A percentile compares a stretch with the other conserved stretches of the same genome.
Evolutionary conservation across 2,113 vertebrate genomes (phyloP).

Genomic region (Oenanthe oenanthe): DNA sequence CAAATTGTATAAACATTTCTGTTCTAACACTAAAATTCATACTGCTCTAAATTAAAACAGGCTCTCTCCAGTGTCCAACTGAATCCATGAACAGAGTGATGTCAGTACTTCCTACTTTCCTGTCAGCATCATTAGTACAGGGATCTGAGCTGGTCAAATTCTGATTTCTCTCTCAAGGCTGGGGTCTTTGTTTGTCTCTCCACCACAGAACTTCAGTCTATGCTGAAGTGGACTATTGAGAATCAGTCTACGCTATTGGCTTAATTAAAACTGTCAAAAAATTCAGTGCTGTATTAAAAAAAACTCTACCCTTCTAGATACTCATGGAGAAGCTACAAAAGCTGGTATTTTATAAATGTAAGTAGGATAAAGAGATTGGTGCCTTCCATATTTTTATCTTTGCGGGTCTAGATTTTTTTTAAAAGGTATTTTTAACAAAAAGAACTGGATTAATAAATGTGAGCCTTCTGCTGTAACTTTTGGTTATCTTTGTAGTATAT

Average conservation of each 20-base stretch:
- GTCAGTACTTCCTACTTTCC: neutral
- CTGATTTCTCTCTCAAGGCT: neutral
- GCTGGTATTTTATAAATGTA: neutral
- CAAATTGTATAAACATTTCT: neutral
- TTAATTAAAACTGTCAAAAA: slow-evolving; percentile 6
- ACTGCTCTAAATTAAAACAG: neutral
- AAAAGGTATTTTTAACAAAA: neutral
- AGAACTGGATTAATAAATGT: neutral
- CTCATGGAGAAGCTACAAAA: neutral
- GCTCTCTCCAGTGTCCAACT: neutral
- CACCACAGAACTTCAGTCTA: slow-evolving; percentile 19
- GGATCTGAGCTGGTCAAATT: neutral
- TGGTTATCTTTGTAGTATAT: neutral
- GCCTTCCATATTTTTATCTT: neutral
- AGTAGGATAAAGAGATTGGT: neutral
- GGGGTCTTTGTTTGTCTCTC: slow-evolving; percentile 40
- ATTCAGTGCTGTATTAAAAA: neutral
- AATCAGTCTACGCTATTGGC: neutral
- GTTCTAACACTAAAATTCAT: neutral
- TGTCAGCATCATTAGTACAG: neutral
- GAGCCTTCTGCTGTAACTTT: neutral
- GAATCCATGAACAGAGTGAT: neutral
- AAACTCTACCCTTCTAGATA: neutral
- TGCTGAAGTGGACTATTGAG: neutral
- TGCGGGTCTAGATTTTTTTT: neutral